Evolutionary conservation across 2,888 invertebrate species (phyloP).

Genomic region (Yponomeuta malinellus): DNA sequence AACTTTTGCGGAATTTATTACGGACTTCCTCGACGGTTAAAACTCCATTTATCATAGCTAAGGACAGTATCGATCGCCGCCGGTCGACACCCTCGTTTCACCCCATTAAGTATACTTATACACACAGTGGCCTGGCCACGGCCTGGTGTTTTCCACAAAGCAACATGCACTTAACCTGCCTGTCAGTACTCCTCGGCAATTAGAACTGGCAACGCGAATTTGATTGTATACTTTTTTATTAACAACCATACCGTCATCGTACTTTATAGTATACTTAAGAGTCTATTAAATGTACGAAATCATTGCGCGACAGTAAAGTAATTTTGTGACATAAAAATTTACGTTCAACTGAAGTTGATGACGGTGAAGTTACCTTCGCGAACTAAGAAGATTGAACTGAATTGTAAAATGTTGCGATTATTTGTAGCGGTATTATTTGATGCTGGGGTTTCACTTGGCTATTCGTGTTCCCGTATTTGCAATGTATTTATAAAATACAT

Average conservation of each 20-base stretch:
- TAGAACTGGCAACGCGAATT: background rate
- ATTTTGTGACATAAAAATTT: background rate
- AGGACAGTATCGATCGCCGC: background rate
- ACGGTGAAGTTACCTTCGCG: background rate
- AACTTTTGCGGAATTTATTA: background rate
- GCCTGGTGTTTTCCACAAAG: background rate
- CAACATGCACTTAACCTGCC: background rate
- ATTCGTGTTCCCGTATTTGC: no score
- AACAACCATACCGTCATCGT: no score
- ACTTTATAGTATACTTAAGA: no score
- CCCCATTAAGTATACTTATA: background rate
- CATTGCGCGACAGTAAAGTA: no score
- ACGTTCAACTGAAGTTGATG: background rate
- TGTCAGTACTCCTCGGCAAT: background rate
- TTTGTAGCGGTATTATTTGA: background rate
- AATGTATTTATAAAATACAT: no score
- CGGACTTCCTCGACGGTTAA: background rate
- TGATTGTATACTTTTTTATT: background rate
- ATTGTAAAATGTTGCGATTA: background rate
- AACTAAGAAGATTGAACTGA: background rate
- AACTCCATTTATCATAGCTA: background rate
- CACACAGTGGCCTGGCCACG: background rate
- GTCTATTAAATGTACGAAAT: no score
- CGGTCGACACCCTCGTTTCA: slow-evolving; percentile 7
- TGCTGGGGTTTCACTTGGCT: no score